Base-by-base conservation (phyloP, 1,140 invertebrate species). In the Arion vulgaris region DNA sequence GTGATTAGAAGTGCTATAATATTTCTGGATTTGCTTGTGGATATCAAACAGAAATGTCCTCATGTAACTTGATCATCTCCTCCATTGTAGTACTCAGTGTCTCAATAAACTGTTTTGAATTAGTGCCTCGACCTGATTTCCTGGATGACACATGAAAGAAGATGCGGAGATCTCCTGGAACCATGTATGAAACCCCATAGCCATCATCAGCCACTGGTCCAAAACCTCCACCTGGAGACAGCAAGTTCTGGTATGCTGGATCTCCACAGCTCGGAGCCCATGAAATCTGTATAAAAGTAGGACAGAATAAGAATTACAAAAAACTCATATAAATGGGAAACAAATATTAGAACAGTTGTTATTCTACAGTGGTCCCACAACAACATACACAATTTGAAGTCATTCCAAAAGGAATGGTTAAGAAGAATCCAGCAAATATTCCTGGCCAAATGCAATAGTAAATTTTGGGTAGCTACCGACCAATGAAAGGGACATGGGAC, bases 91-190 rank as follows among this genome's bases (percentile, higher is more conserved):
- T 82, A 79, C 91, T 92, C 17, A 94, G 86, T 39, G 91, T 83
- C n/a, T 92, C 87, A 69, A 91, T 89, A 88, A 94, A 94, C 49
- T 87, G 71, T 2, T 83, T 86, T 2, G 93, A 92, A 83, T 91
- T 89, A 0, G 93, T 94, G 19, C 86, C 80, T 5, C 87, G 77
- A 39, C 90, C 88, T 7, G 92, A 93, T 36, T 90, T 90, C 85
- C 93, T 93, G 34, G 92, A 92, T 9, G 93, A 93, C 9, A 94
- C 90, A 85, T 94, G 93, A 87, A 94, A 94, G 83, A 94, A 94
- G 26, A 94, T 89, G 72, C 92, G 92, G 34, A 92, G 85, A 53
- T 94, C 93, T 26, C 92, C 93, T 0, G 93, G 92, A 66, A 94
- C 88, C 91, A 94, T 93, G 87, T 94, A 94, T 0, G 93, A 93